Evolutionary conservation across 2,888 invertebrate species (phyloP), one percentile per base, ranked within the genome.

Genomic region (Drosophila differens): DNA sequence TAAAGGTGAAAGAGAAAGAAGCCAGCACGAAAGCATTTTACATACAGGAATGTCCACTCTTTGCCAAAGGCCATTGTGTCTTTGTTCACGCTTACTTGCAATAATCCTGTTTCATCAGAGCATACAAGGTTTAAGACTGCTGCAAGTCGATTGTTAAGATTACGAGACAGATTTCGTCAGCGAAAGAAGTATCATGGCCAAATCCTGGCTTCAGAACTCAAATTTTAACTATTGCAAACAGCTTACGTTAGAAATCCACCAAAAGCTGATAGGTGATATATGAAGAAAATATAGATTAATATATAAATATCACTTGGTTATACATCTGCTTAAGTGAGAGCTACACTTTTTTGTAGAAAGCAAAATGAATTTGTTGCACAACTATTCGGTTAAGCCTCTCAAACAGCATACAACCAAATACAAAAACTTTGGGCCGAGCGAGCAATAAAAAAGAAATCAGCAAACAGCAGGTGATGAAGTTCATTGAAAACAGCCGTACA

Each of bases 391-490:
- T 33, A 33, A 33, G 25, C 12, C 28, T 22, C 28, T 63, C 33
- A 28, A 44, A 44, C 30, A 28, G 14, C n/a, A 28, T 39, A 22
- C 52, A 39, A n/a, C 6, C 30, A 53, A 53, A 32, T 66, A 52
- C 33, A 30, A 25, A 25, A 44, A 47, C 9, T 44, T 67, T 30
- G 30, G 28, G 4, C 19, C 30, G 28, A 28, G 28, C 28, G 22
- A 52, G 25, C 22, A 35, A 25, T 30, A 35, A 14, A 44, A 44
- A 37, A 30, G 52, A n/a, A 67, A 35, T 53, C 55, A 55, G 28
- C 33, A 44, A 52, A 32, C 22, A 35, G 51, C 52, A 66, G 66
- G 52, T 66, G 52, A 53, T 53, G 30, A 53, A 67, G 14, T 53
- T 58, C 6, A 30, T 16, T 65, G 47, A 5, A 9, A 68, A 41